Base-by-base conservation (phyloP, 2,113 vertebrate genomes). In the Albula goreensis region DNA sequence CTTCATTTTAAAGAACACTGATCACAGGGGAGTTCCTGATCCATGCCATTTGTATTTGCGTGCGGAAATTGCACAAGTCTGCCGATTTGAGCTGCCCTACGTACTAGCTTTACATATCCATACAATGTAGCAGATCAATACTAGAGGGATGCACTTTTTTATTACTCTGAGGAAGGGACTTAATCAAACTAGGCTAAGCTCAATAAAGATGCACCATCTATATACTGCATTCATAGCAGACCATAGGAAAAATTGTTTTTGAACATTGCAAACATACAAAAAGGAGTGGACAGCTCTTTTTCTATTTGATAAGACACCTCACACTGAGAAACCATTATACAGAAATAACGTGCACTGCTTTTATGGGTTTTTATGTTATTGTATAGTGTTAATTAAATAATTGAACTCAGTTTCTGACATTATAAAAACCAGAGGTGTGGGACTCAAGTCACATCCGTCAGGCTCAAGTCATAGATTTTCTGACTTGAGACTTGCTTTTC, bases 1-100 rank as follows among this genome's bases (percentile, higher is more conserved):
- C 74, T 85, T 79, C 25, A 78, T 85, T 78, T 85, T 85, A 85
- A 85, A 80, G 52, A 80, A 60, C 52, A 85, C 57, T 48, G 53
- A 85, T 85, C 74, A 81, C 22, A n/a, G 50, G 22, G 53, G 48
- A 81, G 51, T 25, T 41, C 74, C 66, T 78, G 83, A 78, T 17
- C 15, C 19, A 17, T 53, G 2, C 70, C 52, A 57, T 77, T 83
- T 83, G 17, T 11, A 60, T 63, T 50, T 11, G 31, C 22, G 50
- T 17, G 48, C 11, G 6, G 15, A 49, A 80, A 53, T 12, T 8
- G 80, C 22, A n/a, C 9, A 22, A 81, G 49, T 50, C 80, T 10
- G 80, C 50, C 22, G 7, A 80, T 60, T 15, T 60, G 60, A 22
- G 22, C 53, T 56, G 12, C 12, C 53, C 53, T 9, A 56, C 12